Conservation (phyloP, 2,113 vertebrate genomes). For the Sylvietta virens region DNA sequence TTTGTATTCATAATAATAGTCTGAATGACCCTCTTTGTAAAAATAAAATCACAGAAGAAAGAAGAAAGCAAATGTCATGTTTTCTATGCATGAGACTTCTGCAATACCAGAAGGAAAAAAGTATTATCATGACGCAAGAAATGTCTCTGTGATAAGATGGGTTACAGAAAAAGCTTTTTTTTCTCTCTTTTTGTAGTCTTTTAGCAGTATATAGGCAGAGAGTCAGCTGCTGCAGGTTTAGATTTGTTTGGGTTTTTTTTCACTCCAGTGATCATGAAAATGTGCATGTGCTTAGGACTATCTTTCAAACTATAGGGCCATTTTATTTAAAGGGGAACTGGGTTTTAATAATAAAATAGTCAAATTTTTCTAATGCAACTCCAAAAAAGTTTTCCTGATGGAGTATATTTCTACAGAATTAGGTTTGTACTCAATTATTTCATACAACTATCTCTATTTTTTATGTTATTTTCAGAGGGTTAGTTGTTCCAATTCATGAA, state of each 20-base stretch:
- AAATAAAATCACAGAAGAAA: background rate
- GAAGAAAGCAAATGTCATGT: background rate
- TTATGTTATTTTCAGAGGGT: background rate
- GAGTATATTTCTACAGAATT: background rate
- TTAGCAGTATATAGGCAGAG: background rate
- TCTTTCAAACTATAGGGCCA: background rate
- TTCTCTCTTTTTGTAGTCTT: background rate
- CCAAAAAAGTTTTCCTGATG: background rate
- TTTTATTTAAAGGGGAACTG: background rate
- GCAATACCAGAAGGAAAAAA: background rate
- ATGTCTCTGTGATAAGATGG: background rate
- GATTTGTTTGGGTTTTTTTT: background rate
- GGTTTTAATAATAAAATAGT: background rate
- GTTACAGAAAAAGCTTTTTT: background rate
- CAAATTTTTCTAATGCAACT: background rate
- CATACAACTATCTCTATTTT: background rate
- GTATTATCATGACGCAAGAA: background rate
- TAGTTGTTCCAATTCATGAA: background rate
- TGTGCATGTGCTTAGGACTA: background rate
- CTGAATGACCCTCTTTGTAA: slow-evolving; percentile 23
- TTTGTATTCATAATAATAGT: slow-evolving; percentile 11
- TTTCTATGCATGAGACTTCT: background rate
- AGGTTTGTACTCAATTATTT: background rate
- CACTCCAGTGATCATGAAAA: background rate
- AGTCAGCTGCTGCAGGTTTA: background rate